Evolutionary conservation across 2,113 vertebrate species (phyloP).

Genomic region (Scalopus aquaticus): DNA sequence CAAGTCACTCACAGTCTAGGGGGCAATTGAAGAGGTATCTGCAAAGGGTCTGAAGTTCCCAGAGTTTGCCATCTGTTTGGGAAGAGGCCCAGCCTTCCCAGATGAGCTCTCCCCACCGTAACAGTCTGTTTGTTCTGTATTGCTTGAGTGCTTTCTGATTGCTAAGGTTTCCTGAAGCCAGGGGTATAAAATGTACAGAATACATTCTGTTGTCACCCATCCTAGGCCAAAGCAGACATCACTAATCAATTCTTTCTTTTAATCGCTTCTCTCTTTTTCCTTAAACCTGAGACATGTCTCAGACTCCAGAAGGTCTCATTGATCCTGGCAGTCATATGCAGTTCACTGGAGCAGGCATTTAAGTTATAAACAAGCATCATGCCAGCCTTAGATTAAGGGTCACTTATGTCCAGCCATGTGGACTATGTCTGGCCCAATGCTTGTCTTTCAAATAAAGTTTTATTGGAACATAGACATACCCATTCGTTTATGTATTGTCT

Average conservation of each 20-base stretch:
- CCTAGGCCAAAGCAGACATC: not conserved
- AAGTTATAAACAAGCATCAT: not conserved
- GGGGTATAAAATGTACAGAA: not conserved
- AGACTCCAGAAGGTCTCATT: not conserved
- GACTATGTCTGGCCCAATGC: not conserved
- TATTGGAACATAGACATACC: not conserved
- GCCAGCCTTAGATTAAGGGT: not conserved
- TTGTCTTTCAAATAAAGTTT: constrained; percentile 47
- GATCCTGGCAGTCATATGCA: not conserved
- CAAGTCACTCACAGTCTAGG: not conserved
- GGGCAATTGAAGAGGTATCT: not conserved
- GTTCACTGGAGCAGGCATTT: not conserved
- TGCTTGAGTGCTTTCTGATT: not conserved
- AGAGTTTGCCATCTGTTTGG: not conserved
- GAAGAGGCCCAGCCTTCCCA: not conserved
- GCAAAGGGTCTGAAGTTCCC: not conserved
- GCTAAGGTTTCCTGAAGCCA: not conserved
- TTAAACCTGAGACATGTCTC: not conserved
- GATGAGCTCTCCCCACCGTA: not conserved
- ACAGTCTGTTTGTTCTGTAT: not conserved
- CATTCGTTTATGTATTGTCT: not conserved
- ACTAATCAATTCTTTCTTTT: not conserved
- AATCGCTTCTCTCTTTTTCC: not conserved
- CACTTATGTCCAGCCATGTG: not conserved
- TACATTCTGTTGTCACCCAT: not conserved